Conservation (phyloP, 2,113 vertebrate genomes). For the Recurvirostra avosetta region DNA sequence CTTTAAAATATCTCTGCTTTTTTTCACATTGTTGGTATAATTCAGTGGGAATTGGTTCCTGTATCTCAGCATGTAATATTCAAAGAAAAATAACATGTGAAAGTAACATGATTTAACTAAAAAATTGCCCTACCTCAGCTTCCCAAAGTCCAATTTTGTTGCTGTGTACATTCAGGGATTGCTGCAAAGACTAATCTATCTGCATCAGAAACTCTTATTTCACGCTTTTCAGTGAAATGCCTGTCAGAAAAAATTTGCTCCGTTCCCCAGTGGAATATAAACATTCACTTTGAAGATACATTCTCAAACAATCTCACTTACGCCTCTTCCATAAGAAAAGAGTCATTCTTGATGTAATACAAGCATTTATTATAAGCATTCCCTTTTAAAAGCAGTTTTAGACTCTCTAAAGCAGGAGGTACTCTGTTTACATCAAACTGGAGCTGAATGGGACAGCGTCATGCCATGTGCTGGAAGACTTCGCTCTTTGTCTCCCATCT, state of each 20-base stretch:
- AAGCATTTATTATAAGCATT: not conserved
- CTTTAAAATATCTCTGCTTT: not conserved
- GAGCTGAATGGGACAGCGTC: not conserved
- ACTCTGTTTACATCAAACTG: not conserved
- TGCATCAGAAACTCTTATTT: slow-evolving; percentile 3
- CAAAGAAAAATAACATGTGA: not conserved
- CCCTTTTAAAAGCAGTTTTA: not conserved
- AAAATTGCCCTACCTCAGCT: not conserved
- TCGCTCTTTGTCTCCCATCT: not conserved
- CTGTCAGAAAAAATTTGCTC: not conserved
- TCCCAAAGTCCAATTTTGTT: not conserved
- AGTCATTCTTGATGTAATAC: not conserved
- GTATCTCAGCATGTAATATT: not conserved
- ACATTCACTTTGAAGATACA: not conserved
- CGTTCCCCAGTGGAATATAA: not conserved
- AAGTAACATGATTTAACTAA: not conserved
- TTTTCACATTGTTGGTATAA: not conserved
- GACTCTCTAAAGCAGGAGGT: not conserved
- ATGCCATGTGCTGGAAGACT: not conserved
- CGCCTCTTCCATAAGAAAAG: not conserved
- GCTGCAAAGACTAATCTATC: not conserved
- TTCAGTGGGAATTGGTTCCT: not conserved
- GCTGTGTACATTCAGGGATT: not conserved
- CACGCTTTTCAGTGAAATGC: not conserved
- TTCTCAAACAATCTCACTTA: not conserved